Base-by-base conservation (phyloP, 2,797 vertebrate species). In the Pteronotus mesoamericanus region DNA sequence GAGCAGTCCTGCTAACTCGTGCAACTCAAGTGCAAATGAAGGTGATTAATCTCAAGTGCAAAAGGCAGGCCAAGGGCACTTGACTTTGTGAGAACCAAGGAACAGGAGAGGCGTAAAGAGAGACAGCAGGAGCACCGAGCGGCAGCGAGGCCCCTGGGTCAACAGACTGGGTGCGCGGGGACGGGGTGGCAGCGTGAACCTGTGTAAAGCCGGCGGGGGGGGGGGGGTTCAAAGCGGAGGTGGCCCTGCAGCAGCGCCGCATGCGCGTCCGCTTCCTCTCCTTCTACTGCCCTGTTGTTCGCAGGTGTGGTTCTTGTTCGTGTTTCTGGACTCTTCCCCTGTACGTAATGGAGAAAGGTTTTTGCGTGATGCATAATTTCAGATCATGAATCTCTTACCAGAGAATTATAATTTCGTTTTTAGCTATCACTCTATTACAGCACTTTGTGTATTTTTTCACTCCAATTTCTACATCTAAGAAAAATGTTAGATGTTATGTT, bases 351-450 rank as follows among this genome's bases (percentile, higher is more conserved):
- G 32, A 57, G 57, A 53, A 55, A 24, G 0, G 22, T 5, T 57
- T 64, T 91, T 16, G n/a, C 77, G 16, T 55, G 42, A n/a, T 57
- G 1, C 53, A 2, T 94, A 72, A 44, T 93, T 68, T 85, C 48
- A 71, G 34, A 48, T 75, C 75, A 59, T 86, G 86, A 94, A 19
- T 94, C 68, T 90, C 89, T 90, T 48, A 32, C 39, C 15, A 66
- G 86, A 66, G 71, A 75, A 91, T 75, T 89, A n/a, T n/a, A 26
- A 55, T 87, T 89, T 80, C 85, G 46, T 26, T 93, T 96, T 96
- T 71, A 87, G 88, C 59, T 92, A 3, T 26, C 37, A 79, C 88
- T 74, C 46, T 88, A 24, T 91, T 51, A 29, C 32, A 75, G 18
- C 64, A 59, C 71, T 93, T 93, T 64, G 42, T 79, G 24, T 71